These are phyloP conservation scores for Oedothorax gibbosus DNA, from an alignment of 1,140 invertebrate species.

Conservation along the genomic window DNA sequence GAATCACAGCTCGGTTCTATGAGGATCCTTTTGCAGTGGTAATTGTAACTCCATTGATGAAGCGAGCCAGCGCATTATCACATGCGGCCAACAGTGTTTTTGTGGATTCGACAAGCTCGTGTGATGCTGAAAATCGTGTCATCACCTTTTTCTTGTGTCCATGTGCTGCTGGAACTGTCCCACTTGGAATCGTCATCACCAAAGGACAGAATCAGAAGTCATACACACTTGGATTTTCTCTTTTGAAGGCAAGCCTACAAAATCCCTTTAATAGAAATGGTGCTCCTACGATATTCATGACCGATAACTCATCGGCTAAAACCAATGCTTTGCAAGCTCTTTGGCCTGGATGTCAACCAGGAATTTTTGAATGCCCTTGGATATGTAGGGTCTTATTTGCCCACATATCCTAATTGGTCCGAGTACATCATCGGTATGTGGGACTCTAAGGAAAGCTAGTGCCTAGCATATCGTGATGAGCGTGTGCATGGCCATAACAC, in stretches of 20 bases:
- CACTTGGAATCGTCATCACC: neutral
- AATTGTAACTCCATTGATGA: slow-evolving; percentile 11
- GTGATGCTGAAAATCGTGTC: slow-evolving; percentile 19
- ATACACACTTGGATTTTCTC: neutral
- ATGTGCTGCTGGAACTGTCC: neutral
- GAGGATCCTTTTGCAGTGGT: slow-evolving; percentile 7
- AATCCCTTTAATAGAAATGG: no score
- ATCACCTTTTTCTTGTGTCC: neutral
- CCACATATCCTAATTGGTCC: neutral
- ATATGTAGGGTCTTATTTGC: no score
- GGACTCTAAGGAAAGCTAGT: slow-evolving; percentile 1
- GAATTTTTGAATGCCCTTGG: no score
- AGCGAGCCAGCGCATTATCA: neutral
- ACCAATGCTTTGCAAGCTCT: neutral
- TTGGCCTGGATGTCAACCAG: neutral
- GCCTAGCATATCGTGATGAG: slow-evolving; percentile 5
- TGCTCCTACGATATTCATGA: neutral
- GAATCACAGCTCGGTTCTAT: no score
- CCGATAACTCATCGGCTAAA: neutral
- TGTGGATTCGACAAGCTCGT: slow-evolving; percentile 4
- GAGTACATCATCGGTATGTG: neutral
- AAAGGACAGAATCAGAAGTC: slow-evolving; percentile 2
- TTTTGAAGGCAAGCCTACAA: no score
- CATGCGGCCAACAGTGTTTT: neutral
- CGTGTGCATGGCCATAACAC: slow-evolving; percentile 5